A percentile compares a stretch with the other conserved stretches of the same genome.
Conservation (phyloP, 2,888 invertebrate species). For the Oxystoma pomonae region DNA sequence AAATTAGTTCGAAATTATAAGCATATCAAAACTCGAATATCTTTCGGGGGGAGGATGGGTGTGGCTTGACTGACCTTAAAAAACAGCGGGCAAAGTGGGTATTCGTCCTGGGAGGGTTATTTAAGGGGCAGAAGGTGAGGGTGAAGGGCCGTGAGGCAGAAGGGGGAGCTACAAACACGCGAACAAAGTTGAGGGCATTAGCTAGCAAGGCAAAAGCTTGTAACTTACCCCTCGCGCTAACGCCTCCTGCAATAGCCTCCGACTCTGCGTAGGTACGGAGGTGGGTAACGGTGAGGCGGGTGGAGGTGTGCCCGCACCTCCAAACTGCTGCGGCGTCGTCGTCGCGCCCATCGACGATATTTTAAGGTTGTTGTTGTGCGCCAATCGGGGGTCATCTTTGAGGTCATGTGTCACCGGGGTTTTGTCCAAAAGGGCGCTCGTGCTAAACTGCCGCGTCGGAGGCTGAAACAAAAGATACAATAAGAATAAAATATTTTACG, state of each 20-base stretch:
- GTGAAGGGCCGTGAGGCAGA: too few species aligned
- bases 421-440: constrained; percentile 25
- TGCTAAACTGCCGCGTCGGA: constrained; percentile 36
- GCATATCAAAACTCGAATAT: too few species aligned
- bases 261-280: constrained; percentile 52
- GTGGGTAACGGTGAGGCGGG: constrained; percentile 42
- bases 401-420: constrained; percentile 19
- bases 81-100: too few species aligned
- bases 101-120: too few species aligned
- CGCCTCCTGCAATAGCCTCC: constrained; percentile 63
- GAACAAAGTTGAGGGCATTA: not conserved
- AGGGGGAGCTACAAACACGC: too few species aligned
- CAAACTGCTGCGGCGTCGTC: constrained; percentile 40
- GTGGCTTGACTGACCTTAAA: too few species aligned
- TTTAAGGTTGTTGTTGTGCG: constrained; percentile 37
- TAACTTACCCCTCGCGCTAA: constrained; percentile 42
- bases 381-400: constrained; percentile 32
- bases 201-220: too few species aligned
- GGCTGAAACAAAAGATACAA: constrained; percentile 33
- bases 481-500: not conserved
- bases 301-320: constrained; percentile 34
- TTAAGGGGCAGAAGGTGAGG: too few species aligned
- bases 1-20: too few species aligned
- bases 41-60: too few species aligned
- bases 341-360: constrained; percentile 27